A percentile compares a stretch with the other conserved stretches of the same genome.
Conservation (phyloP, 2,113 vertebrate species). For the Rhodinocichla rosea region DNA sequence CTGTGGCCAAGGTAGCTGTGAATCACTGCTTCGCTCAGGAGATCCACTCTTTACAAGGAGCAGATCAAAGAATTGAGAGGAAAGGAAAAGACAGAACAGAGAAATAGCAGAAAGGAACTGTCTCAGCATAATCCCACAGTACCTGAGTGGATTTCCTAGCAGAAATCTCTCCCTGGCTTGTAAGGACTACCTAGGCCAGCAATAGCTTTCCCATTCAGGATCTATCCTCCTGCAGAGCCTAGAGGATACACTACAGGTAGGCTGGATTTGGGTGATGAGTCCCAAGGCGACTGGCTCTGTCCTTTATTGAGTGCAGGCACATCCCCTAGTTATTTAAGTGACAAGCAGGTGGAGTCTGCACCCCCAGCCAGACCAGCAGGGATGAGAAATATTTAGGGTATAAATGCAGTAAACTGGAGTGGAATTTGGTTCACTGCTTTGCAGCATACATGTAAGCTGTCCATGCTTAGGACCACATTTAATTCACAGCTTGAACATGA, state of each 20-base stretch:
- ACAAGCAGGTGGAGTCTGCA: not conserved
- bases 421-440: not conserved
- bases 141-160: not conserved
- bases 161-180: not conserved
- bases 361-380: not conserved
- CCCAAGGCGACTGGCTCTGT: fast-evolving
- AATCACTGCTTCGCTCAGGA: not conserved
- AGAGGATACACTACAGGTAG: not conserved
- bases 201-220: not conserved
- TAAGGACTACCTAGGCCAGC: not conserved
- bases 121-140: not conserved
- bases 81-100: not conserved
- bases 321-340: not conserved
- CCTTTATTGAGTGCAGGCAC: not conserved
- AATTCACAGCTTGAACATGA: not conserved
- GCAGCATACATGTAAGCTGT: not conserved
- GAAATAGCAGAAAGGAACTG: not conserved
- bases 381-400: not conserved
- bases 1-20: too few species aligned
- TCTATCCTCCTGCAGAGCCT: not conserved
- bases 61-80: not conserved
- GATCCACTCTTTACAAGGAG: not conserved
- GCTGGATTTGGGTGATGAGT: not conserved
- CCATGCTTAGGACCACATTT: not conserved
- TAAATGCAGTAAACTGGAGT: not conserved